Conservation (phyloP, 1,140 invertebrate genomes). For the Asobara japonica region DNA sequence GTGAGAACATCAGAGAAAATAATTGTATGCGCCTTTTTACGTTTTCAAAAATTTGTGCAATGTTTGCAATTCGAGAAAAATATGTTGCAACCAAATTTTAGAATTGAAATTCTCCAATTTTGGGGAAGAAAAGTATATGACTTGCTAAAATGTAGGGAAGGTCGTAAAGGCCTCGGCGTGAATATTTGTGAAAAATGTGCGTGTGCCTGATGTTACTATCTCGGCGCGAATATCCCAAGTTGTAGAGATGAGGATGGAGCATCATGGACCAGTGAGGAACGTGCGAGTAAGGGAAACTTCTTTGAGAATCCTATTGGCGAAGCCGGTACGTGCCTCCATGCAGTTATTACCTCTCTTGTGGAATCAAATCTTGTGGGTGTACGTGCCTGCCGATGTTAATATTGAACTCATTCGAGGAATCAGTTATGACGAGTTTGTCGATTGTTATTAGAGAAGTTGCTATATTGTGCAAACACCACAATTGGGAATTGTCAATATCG, state of each 20-base stretch:
- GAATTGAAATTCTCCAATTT: too few relatives aligned
- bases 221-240: constrained; percentile 1
- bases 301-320: background rate
- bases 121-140: too few relatives aligned
- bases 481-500: too few relatives aligned
- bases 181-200: too few relatives aligned
- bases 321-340: constrained; percentile 45
- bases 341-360: constrained; percentile 48
- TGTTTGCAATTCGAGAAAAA: too few relatives aligned
- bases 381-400: constrained; percentile 51
- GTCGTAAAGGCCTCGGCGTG: too few relatives aligned
- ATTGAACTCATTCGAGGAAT: constrained; percentile 21
- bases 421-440: background rate
- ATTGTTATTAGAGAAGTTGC: background rate
- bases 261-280: background rate
- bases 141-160: too few relatives aligned
- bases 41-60: too few relatives aligned
- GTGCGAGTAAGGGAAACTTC: constrained; percentile 44
- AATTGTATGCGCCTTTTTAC: too few relatives aligned
- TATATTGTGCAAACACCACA: too few relatives aligned
- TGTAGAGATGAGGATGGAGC: background rate
- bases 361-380: constrained; percentile 51
- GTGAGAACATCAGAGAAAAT: too few relatives aligned
- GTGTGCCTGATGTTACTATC: background rate
- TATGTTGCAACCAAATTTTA: too few relatives aligned